Base-by-base conservation (phyloP, 2,797 vertebrate genomes). In the Miichthys miiuy region DNA sequence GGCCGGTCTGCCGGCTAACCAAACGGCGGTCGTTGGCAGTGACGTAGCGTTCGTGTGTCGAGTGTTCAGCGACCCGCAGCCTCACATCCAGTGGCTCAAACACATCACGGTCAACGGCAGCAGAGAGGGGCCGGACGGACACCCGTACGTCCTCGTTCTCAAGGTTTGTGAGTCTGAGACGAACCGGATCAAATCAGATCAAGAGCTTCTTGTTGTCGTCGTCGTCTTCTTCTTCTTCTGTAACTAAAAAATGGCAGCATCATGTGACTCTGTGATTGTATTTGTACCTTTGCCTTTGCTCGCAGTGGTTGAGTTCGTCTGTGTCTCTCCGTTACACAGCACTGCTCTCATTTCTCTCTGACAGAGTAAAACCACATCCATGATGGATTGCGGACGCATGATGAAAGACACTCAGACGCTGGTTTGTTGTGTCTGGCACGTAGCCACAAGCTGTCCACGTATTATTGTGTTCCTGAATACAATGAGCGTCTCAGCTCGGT, bases 51-150 rank as follows among this genome's bases (percentile, higher is more conserved):
- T 98, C 41, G 95, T 96, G 79, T 98, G 97, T 82, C 96, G 97
- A 13, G 97, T 98, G 63, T 98, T 96, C 91, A 97, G 97, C 1
- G 96, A 98, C 83, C 96, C 96, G 0, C 97, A 97, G 91, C 97
- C 97, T 60, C 97, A 97, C 91, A 97, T 98, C 93, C 96, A 97
- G 87, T 98, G 97, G 97, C 93, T 98, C 68, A 97, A 97, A 87
- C 97, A 98, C 93, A 96, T 97, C 41, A 93, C 94, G 14, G 95
- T 98, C 76, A 97, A 97, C 0, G 97, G 97, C 88, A 98, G 96
- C 94, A 94, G 94, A 80, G 93, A 93, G 2, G 96, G 95, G 5
- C 94, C 96, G 0, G 96, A 97, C 67, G 97, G 97, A 71, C 86
- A 93, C 75, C 97, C 97, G 1, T 96, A 96, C 1, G 96, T 97